Evolutionary conservation across 1,140 invertebrate genomes (phyloP), one percentile per base, ranked within the genome.

Genomic region (Drosophila bocqueti): DNA sequence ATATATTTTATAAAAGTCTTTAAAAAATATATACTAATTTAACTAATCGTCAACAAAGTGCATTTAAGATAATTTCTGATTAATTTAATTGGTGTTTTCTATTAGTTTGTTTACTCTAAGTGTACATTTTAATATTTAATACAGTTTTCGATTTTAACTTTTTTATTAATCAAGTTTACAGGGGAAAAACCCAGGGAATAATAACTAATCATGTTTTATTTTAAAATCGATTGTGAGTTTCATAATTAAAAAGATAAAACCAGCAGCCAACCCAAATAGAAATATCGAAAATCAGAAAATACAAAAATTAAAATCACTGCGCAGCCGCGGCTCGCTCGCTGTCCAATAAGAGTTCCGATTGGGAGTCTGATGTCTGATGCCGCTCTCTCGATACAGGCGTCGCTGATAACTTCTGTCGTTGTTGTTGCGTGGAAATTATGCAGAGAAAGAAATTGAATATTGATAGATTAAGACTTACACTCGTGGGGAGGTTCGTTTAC

Each of bases 291-390:
- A 36, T 15, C 29, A 21, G n/a, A 54, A 55, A 55, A 16, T 55
- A 40, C 2, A 2, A 36, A 47, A 47, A 54, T 38, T n/a, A 49
- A 26, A 38, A 43, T 24, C 63, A 90, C 29, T 60, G 76, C 55
- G 64, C 72, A 42, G 86, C 68, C 49, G 86, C 83, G n/a, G 46
- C 50, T 38, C 85, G 82, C 62, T 90, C 85, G 43, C 68, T 73
- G 31, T 82, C 71, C 72, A 90, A 72, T 18, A 89, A 72, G 54
- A 68, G 78, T 40, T 71, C 81, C 13, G 83, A 87, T 16, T 64
- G 52, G 13, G 77, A 64, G 16, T 87, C 65, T 11, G 69, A n/a
- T 21, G 50, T 9, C 6, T 43, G 10, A 36, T 16, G 34, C n/a
- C 26, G 40, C 13, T 46, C 29, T 29, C 47, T 21, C 26, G 62